Evolutionary conservation across 2,113 vertebrate genomes (phyloP).

Genomic region (Holacanthus passer): DNA sequence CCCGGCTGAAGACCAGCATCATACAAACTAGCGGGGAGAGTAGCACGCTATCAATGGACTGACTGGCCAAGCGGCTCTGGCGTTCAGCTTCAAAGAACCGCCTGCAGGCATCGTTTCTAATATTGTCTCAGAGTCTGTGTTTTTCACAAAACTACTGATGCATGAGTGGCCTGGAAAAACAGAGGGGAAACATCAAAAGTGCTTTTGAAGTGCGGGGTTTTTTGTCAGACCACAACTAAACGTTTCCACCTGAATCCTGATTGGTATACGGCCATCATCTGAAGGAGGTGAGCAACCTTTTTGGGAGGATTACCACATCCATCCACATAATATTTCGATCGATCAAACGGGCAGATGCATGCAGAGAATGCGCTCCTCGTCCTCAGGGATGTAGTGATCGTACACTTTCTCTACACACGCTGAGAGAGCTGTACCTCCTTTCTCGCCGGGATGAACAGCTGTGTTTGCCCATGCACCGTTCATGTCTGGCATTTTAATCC

Average conservation of each 20-base stretch:
- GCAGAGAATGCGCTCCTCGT: constrained; percentile 5
- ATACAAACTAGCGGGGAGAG: constrained; percentile 67
- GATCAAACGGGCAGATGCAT: constrained; percentile 1
- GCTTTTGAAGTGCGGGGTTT: constrained; percentile 76
- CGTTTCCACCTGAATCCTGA: constrained; percentile 79
- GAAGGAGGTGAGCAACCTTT: constrained; percentile 23
- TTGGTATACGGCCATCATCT: constrained; percentile 49
- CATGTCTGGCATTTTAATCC: constrained; percentile 55
- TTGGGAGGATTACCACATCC: neutral
- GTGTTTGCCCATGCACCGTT: constrained; percentile 33
- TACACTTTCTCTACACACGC: constrained; percentile 5
- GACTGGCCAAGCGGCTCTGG: constrained; percentile 74
- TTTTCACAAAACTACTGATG: constrained; percentile 83
- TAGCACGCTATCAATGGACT: constrained; percentile 75
- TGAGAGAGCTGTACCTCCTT: constrained; percentile 13
- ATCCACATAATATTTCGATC: constrained; percentile 17
- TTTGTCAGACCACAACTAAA: constrained; percentile 78
- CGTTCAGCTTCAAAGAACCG: constrained; percentile 83
- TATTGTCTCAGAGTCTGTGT: constrained; percentile 84
- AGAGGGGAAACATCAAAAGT: constrained; percentile 81
- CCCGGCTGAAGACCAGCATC: constrained; percentile 68
- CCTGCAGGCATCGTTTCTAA: constrained; percentile 82
- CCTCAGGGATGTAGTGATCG: constrained; percentile 13
- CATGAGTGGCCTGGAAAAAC: constrained; percentile 80
- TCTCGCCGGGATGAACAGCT: constrained; percentile 30